Base-by-base conservation (phyloP, 2,113 vertebrate species). In the Garra rufa region DNA sequence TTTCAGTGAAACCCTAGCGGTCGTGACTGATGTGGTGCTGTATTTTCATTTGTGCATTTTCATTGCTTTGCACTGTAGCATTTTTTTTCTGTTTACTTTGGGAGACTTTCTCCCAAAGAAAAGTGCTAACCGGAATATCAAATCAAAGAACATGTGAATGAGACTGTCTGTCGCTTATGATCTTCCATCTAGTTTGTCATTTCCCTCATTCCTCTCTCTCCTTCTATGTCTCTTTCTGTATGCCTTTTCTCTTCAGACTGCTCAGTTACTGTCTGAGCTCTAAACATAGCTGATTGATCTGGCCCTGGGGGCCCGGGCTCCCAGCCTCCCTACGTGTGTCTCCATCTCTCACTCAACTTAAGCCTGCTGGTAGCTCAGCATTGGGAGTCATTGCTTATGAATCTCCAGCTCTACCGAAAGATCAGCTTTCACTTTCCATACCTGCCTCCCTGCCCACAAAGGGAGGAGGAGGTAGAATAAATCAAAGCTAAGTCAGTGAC, bases 321-420 rank as follows among this genome's bases (percentile, higher is more conserved):
- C 71, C 55, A 78, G 69, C 69, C 38, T 73, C 73, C 74, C 61
- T 74, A 67, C 83, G 46, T 87, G 83, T 76, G 24, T 83, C 82
- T 83, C 86, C 76, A 84, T 85, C 79, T 71, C 76, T 87, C 85
- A 57, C 74, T 87, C 78, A 87, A 81, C 88, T 89, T 91, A 89
- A 83, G 41, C 76, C 83, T 85, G 79, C 74, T 86, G 80, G 79
- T 86, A 63, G 11, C 46, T 52, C 65, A 75, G 38, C 52, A 26
- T 76, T 44, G 24, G 21, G 76, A 80, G 67, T 28, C 65, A 28
- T 85, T 78, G 74, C 81, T 88, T 86, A 83, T 86, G 76, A 73
- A 79, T 76, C 57, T 82, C 26, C 41, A 63, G 59, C 85, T 85
- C 69, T 28, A 17, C 26, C 30, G 9, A 65, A 80, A 28, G 30